Percentiles rank a stretch among this genome's conserved stretches.
phyloP scores from a whole-genome alignment of 2,888 invertebrate species.

The Hyposoter didymator region DNA sequence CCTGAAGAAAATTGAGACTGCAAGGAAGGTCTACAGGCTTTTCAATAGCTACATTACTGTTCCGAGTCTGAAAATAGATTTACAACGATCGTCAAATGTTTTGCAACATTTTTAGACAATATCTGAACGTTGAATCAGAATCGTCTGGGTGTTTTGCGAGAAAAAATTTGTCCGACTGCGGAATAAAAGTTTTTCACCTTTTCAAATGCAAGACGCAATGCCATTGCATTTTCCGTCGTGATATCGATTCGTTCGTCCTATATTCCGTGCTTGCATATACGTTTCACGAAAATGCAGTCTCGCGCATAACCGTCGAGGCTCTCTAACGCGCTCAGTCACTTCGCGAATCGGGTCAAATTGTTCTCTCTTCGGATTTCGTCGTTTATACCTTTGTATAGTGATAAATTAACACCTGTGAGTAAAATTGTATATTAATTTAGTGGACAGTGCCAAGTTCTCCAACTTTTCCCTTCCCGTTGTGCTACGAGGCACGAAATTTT shows the following conservation, averaged over 20 bases:
- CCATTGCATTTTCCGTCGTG: constrained; percentile 34
- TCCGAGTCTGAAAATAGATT: constrained; percentile 37
- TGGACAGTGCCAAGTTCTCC: background rate
- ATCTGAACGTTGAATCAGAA: background rate
- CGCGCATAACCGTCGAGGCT: constrained; percentile 39
- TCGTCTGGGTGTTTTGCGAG: background rate
- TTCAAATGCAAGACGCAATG: background rate
- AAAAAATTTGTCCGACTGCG: background rate
- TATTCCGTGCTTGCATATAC: constrained; percentile 36
- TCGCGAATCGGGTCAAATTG: constrained; percentile 24
- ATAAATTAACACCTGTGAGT: constrained; percentile 19
- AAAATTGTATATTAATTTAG: constrained; percentile 9
- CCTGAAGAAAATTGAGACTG: background rate
- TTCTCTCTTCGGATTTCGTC: background rate
- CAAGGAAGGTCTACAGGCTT: background rate
- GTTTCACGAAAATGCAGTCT: constrained; percentile 45
- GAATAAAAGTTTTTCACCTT: background rate
- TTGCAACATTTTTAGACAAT: background rate
- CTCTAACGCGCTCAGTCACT: constrained; percentile 6
- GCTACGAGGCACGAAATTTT: background rate
- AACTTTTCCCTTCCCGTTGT: background rate
- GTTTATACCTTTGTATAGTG: constrained; percentile 16
- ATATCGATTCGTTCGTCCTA: constrained; percentile 55
- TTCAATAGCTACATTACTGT: constrained; percentile 16
- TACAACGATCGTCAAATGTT: constrained; percentile 25